Conservation (phyloP, 2,797 vertebrate genomes). For the Denticeps clupeoides region DNA sequence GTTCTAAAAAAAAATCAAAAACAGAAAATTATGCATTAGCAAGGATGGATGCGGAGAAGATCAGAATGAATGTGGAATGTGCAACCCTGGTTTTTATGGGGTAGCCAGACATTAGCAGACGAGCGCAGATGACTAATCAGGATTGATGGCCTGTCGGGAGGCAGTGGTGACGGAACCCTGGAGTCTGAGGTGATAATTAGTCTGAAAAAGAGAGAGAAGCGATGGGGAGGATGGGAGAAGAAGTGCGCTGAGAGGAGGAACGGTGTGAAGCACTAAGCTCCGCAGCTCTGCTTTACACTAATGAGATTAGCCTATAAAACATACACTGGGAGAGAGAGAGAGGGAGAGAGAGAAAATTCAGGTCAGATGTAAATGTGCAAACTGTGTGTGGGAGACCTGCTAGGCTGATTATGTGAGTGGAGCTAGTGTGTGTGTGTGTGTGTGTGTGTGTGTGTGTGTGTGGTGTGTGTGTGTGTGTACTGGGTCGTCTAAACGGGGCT, state of each 20-base stretch:
- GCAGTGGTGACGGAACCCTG: constrained; percentile 36
- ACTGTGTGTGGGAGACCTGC: constrained; percentile 40
- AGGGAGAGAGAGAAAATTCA: constrained; percentile 50
- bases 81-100: too few species aligned
- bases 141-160: constrained; percentile 50
- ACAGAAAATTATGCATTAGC: too few species aligned
- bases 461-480: constrained; percentile 14
- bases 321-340: constrained; percentile 4
- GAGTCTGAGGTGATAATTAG: constrained; percentile 55
- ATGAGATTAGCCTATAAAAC: constrained; percentile 64
- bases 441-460: constrained; percentile 51
- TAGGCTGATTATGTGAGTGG: constrained; percentile 20
- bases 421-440: constrained; percentile 21
- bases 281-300: constrained; percentile 51
- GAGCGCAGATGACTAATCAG: constrained; percentile 41
- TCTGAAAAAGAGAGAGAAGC: constrained; percentile 17
- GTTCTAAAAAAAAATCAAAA: too few species aligned
- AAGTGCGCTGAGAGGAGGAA: constrained; percentile 35
- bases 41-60: too few species aligned
- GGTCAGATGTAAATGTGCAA: constrained; percentile 70
- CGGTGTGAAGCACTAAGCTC: constrained; percentile 13
- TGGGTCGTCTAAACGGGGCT: neutral
- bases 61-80: too few species aligned
- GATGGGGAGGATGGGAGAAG: neutral
- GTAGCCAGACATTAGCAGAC: constrained; percentile 28